Evolutionary conservation across 2,113 vertebrate genomes (phyloP), one percentile per base, ranked within the genome.

Genomic region (Seriola rivoliana): DNA sequence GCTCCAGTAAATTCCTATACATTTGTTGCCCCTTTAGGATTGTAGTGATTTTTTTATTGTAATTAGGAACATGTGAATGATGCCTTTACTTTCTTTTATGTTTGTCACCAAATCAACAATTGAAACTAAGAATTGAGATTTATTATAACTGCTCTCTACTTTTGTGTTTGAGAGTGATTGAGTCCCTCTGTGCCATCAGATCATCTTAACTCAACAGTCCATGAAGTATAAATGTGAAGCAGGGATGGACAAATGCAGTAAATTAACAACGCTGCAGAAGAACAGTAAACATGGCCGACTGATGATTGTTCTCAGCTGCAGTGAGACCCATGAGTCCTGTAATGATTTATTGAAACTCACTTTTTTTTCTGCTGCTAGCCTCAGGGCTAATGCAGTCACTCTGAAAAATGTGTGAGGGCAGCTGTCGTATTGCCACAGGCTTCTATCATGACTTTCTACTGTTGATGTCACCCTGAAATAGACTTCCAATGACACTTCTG

Each of bases 311-410:
- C 52, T 84, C 14, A 32, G 63, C 69, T 69, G 75, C 14, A 34
- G 74, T 65, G 75, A 58, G 73, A 75, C 89, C 88, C 83, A 23
- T 2, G 85, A 81, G 78, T 44, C 78, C 42, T 59, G 29, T 60
- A 70, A 91, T 93, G 58, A 91, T 88, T 94, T 89, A 90, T 85
- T 89, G 54, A 92, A 85, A 68, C 40, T 80, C 68, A 66, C 83
- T 92, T 87, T 89, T 87, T 84, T 84, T 62, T 17, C 21, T 75
- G 78, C 64, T 25, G 38, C 25, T 89, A 60, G 88, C 92, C 88
- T 89, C 82, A 48, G 91, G 89, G 87, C 88, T 89, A 84, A 93
- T 91, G 85, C 55, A 81, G 25, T 85, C 82, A 74, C 81, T 81
- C 74, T 86, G 25, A 85, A 81, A 89, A 85, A 91, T 88, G 91